A percentile compares a stretch with the other conserved stretches of the same genome.
Conservation (phyloP, 2,113 vertebrate genomes). For the Illadopsis cleaveri region DNA sequence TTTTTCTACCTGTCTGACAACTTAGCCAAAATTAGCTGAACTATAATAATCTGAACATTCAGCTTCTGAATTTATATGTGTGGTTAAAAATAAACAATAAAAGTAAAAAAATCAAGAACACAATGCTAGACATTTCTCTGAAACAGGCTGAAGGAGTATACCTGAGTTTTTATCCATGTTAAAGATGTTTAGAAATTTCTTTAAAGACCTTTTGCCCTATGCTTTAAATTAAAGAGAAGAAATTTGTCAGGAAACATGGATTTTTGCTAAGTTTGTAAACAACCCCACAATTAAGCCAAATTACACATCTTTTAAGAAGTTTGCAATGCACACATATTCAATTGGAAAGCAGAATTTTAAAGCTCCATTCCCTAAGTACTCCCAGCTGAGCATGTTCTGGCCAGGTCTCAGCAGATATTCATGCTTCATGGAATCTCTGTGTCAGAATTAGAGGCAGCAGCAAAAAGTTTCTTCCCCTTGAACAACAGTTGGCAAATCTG, state of each 20-base stretch:
- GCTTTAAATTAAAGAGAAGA: not conserved
- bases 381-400: not conserved
- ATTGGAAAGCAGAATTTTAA: not conserved
- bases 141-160: not conserved
- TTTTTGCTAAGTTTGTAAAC: not conserved
- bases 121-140: not conserved
- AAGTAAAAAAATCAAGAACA: not conserved
- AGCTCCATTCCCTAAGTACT: not conserved
- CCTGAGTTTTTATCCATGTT: not conserved
- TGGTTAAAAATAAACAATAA: not conserved
- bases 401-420: not conserved
- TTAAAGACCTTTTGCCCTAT: not conserved
- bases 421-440: not conserved
- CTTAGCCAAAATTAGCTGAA: not conserved
- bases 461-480: not conserved
- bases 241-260: not conserved
- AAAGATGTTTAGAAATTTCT: not conserved
- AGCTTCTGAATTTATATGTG: not conserved
- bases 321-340: not conserved
- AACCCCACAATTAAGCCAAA: not conserved
- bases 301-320: not conserved
- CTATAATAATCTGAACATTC: not conserved
- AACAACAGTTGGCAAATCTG: accelerated
- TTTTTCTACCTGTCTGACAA: not conserved
- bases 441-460: not conserved